Percentiles rank a stretch among this genome's conserved stretches.
These are phyloP conservation scores for Chloroclystis v-ata DNA, from an alignment of 2,888 invertebrate species.

Conservation along the genomic window DNA sequence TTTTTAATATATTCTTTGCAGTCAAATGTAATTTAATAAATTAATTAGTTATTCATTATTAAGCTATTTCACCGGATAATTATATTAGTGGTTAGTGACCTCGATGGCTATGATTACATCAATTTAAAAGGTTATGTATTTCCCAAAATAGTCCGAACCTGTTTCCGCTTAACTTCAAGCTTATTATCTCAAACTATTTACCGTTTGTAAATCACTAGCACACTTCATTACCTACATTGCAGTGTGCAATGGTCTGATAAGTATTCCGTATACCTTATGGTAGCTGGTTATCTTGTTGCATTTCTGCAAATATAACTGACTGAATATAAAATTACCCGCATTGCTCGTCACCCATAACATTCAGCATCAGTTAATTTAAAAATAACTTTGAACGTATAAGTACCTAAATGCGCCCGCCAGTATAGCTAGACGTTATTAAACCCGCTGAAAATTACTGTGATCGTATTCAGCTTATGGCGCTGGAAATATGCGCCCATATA, in stretches of 20 bases:
- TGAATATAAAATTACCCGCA: constrained; percentile 6
- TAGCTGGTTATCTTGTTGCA: background rate
- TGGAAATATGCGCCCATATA: background rate
- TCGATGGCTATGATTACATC: too few relatives aligned
- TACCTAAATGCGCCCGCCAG: too few relatives aligned
- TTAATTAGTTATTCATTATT: too few relatives aligned
- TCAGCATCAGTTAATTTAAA: constrained; percentile 1
- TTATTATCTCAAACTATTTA: background rate
- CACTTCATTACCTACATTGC: background rate
- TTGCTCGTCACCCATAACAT: background rate
- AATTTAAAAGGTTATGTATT: too few relatives aligned
- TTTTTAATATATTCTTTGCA: too few relatives aligned
- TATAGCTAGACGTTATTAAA: background rate
- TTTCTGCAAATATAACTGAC: too few relatives aligned
- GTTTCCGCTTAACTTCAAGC: too few relatives aligned
- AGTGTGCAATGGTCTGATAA: background rate
- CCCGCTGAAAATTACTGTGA: background rate
- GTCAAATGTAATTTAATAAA: too few relatives aligned
- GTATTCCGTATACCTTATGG: background rate
- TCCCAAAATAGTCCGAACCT: too few relatives aligned
- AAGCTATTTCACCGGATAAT: too few relatives aligned
- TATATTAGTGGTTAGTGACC: too few relatives aligned
- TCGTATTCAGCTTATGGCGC: background rate
- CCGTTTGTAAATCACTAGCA: background rate
- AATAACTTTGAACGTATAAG: background rate